Base-by-base conservation (phyloP, 2,113 vertebrate genomes). In the Pseudorasbora parva region DNA sequence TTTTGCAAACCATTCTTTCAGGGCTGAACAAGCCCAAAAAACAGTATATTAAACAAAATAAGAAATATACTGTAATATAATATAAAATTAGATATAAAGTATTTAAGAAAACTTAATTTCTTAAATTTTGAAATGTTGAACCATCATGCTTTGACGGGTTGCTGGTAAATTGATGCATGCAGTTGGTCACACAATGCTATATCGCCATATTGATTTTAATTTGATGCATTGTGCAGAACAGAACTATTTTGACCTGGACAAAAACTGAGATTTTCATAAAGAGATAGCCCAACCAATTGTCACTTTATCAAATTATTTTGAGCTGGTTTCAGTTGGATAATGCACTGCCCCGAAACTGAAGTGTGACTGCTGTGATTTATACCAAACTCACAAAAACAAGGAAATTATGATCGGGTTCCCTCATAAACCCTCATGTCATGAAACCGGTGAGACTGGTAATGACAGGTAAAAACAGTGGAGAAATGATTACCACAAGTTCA, bases 401-500 rank as follows among this genome's bases (percentile, higher is more conserved):
- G n/a, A 45, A 23, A 71, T 71, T 14, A 21, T 68, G 30, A 1
- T 68, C 30, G 9, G 17, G 37, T 68, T 10, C 30, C 62, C 37
- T 66, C 8, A 37, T 21, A 37, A 66, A 21, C 62, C 27, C 27
- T 33, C 10, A n/a, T 43, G 37, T 37, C 66, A 43, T 71, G 10
- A 72, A 72, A 47, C 69, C 21, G 47, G 69, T 72, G n/a, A 7
- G 69, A 72, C 69, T 6, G 8, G 68, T 71, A 71, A 23, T 12
- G 10, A 6, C 41, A 71, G 41, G 21, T 9, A 9, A 71, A 71
- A 21, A 14, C 68, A 14, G 66, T n/a, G 41, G 19, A 72, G 41
- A 47, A 45, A 72, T 72, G 17, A 69, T 41, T 69, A 33, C 33
- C 33, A 69, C 66, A 41, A 41, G 66, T 69, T 69, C 64, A 68